Base-by-base conservation (phyloP, 2,797 vertebrate genomes). In the Acestrorhynchus altus region DNA sequence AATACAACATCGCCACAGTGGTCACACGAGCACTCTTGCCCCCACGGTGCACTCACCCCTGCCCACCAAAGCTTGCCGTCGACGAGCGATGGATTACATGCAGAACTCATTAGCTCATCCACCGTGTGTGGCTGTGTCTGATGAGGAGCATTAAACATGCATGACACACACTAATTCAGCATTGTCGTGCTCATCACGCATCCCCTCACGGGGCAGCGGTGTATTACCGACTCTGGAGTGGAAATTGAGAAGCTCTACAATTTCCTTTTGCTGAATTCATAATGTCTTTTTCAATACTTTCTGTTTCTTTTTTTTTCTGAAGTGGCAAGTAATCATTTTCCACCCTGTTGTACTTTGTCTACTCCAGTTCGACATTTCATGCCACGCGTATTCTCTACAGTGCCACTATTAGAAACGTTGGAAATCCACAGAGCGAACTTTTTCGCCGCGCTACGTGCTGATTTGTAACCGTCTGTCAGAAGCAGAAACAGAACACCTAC, bases 91-190 rank as follows among this genome's bases (percentile, higher is more conserved):
- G 73, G 70, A 63, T 67, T 74, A 72, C 60, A 69, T 70, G 52
- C 68, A 61, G 22, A 69, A 67, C 76, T 86, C 74, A 83, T 86
- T 82, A 83, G 71, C 71, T 64, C 68, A 75, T 57, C 61, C 51
- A 56, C 65, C 57, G 47, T 78, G 63, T 73, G 70, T 78, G 73
- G 74, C 57, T 64, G 70, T 24, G 51, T 81, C 71, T 78, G 64
- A 79, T 78, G 67, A 79, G 76, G 56, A 67, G 46, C 72, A 72
- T 83, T 81, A 78, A 81, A 83, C 46, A 81, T 78, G 78, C 66
- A 75, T 77, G 47, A 44, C 74, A 75, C 74, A 72, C 35, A 18
- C 64, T 47, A 67, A 64, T 70, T 69, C 72, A 64, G 46, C 51
- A 60, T 76, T 51, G 44, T 70, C 28, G 16, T 60, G 26, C 78